Percentiles rank a stretch among this genome's conserved stretches.
phyloP scores from a whole-genome alignment of 2,888 invertebrate genomes.

The Tethea ocularis region DNA sequence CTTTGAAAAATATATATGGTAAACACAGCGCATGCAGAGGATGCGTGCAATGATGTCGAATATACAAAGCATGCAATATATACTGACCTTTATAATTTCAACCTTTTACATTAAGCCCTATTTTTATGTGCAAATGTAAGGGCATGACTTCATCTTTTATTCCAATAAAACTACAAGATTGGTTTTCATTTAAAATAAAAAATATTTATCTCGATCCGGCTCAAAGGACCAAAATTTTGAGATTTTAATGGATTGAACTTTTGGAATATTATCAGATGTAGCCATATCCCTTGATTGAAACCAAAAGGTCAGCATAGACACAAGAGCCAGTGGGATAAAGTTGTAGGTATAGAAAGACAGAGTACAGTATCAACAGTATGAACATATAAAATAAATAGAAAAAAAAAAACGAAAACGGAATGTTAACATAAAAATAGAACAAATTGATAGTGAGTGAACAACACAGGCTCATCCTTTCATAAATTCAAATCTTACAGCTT shows the following conservation, averaged over 20 bases:
- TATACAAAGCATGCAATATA: conserved; percentile 58
- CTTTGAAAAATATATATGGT: conserved; percentile 17
- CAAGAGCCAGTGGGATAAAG: conserved; percentile 57
- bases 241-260: no score
- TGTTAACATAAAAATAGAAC: conserved; percentile 57
- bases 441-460: conserved; percentile 64
- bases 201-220: no score
- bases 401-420: conserved; percentile 46
- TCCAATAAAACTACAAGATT: no score
- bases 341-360: conserved; percentile 70
- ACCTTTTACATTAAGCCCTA: neutral
- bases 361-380: conserved; percentile 71
- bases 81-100: conserved; percentile 49
- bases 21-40: conserved; percentile 65
- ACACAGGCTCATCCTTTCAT: conserved; percentile 55
- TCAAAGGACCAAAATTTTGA: no score
- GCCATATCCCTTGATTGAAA: conserved; percentile 31
- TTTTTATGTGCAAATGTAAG: conserved; percentile 18
- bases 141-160: conserved; percentile 18
- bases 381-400: conserved; percentile 57
- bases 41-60: conserved; percentile 52
- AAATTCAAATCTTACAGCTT: conserved; percentile 95
- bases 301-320: conserved; percentile 63
- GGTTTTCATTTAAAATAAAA: no score
- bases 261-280: neutral